Evolutionary conservation across 2,797 vertebrate species (phyloP).

Genomic region (Helostoma temminkii): DNA sequence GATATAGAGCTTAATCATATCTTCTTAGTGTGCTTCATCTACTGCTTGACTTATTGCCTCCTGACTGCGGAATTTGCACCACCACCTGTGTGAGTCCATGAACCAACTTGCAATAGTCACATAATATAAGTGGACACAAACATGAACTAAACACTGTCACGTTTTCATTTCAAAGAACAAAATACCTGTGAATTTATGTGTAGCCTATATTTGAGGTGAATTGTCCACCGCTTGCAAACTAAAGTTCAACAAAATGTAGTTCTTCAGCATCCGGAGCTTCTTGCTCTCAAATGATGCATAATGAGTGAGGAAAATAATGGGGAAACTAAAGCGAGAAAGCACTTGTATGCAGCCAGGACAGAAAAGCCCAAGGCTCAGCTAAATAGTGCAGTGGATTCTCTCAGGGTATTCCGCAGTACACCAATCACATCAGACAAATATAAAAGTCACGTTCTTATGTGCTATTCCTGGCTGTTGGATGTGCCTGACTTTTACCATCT

Average conservation of each 20-base stretch:
- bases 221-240: no score
- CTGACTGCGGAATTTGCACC: no score
- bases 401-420: neutral
- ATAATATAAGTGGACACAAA: no score
- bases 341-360: neutral
- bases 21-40: no score
- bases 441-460: neutral
- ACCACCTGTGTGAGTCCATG: no score
- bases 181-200: neutral
- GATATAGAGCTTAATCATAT: no score
- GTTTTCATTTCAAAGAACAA: neutral
- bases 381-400: neutral
- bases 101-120: no score
- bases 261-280: slow-evolving; percentile 87
- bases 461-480: neutral
- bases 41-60: no score
- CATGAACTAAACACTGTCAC: no score
- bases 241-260: slow-evolving; percentile 42
- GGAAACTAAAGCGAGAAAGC: slow-evolving; percentile 84
- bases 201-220: no score
- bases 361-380: neutral
- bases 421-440: neutral
- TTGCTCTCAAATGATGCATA: slow-evolving; percentile 84
- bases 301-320: slow-evolving; percentile 82
- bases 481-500: neutral